Conservation (phyloP, 2,888 invertebrate species). For the Tachina grossa region DNA sequence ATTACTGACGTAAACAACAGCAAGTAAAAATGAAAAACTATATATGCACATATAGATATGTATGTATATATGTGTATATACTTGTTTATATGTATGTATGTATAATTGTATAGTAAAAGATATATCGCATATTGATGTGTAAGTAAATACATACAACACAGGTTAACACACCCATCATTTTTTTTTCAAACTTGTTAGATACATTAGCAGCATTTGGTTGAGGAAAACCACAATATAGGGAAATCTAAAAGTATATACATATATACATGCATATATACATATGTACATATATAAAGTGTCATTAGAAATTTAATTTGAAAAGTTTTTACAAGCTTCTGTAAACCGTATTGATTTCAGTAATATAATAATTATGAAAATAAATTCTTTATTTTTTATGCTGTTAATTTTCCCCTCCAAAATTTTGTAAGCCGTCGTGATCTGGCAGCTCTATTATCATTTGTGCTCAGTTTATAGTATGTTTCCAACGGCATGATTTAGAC, state of each 20-base stretch:
- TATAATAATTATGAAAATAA: neutral
- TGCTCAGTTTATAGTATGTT: too few species aligned
- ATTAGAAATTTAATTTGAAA: neutral
- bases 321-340: neutral
- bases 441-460: too few species aligned
- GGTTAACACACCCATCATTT: constrained; percentile 23
- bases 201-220: constrained; percentile 11
- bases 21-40: neutral
- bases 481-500: too few species aligned
- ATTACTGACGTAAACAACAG: constrained; percentile 40
- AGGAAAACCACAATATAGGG: constrained; percentile 29
- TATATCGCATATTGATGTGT: neutral
- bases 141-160: neutral
- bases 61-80: neutral
- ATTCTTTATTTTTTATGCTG: too few species aligned
- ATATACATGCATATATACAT: too few species aligned
- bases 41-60: neutral
- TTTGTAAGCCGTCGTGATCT: too few species aligned
- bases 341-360: neutral
- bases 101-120: neutral
- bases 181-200: constrained; percentile 4
- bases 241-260: neutral
- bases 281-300: too few species aligned
- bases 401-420: too few species aligned
- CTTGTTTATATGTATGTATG: neutral